Percentiles rank a stretch among this genome's conserved stretches.
phyloP scores from a whole-genome alignment of 2,113 vertebrate genomes.

The Gallinago jamesoni region DNA sequence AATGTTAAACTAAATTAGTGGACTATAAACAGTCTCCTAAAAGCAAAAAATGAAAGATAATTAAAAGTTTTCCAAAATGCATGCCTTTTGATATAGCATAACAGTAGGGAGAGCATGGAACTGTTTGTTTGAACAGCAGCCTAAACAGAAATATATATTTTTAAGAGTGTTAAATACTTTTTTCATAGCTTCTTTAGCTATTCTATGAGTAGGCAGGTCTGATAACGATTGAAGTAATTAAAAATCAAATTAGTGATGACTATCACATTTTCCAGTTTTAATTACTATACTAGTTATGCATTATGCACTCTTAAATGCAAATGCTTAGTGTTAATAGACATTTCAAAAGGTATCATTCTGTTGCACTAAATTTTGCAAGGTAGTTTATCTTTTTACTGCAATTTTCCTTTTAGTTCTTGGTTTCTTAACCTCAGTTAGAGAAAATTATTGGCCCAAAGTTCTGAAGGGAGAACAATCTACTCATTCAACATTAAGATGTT shows the following conservation, averaged over 20 bases:
- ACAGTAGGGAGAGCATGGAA: not conserved
- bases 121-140: not conserved
- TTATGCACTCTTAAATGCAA: not conserved
- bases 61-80: not conserved
- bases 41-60: not conserved
- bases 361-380: not conserved
- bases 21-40: not conserved
- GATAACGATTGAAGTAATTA: slow-evolving; percentile 17
- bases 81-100: not conserved
- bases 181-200: slow-evolving; percentile 26
- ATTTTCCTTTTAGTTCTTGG: not conserved
- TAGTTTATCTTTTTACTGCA: not conserved
- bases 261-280: slow-evolving; percentile 1
- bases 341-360: not conserved
- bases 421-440: not conserved
- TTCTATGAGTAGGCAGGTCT: not conserved
- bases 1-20: not conserved
- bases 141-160: not conserved
- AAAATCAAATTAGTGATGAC: not conserved
- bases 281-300: slow-evolving; percentile 7
- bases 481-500: not conserved
- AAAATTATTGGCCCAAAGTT: not conserved
- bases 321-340: slow-evolving; percentile 1
- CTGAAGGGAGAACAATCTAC: not conserved
- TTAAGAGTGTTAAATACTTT: slow-evolving; percentile 39